These are phyloP conservation scores for Plodia interpunctella DNA, from an alignment of 1,140 invertebrate genomes.

Conservation along the genomic window DNA sequence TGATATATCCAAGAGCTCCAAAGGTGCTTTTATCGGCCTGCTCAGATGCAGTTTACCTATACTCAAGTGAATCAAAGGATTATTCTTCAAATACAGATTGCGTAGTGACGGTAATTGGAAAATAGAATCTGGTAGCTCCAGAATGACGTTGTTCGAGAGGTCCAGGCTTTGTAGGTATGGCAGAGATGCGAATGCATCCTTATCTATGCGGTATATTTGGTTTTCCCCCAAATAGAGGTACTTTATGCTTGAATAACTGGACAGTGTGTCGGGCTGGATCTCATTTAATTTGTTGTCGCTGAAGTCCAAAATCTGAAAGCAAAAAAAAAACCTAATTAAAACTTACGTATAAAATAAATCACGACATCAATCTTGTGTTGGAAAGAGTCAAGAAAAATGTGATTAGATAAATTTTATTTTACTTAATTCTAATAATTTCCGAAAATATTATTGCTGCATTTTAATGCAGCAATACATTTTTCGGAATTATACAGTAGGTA, in stretches of 20 bases:
- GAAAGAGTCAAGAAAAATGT: too few relatives aligned
- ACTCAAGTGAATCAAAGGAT: conserved; percentile 70
- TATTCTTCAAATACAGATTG: conserved; percentile 78
- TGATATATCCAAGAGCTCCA: conserved; percentile 77
- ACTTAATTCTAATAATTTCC: too few relatives aligned
- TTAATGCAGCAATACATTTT: too few relatives aligned
- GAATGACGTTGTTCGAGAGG: conserved; percentile 78
- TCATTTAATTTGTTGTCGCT: conserved; percentile 80
- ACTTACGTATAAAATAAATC: too few relatives aligned
- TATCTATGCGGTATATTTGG: conserved; percentile 78
- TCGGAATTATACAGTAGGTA: too few relatives aligned
- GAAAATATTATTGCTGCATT: too few relatives aligned
- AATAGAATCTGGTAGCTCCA: conserved; percentile 74
- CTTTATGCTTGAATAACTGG: conserved; percentile 76
- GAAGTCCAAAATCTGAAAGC: conserved; percentile 80
- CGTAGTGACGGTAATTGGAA: conserved; percentile 78
- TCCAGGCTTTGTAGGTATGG: conserved; percentile 77
- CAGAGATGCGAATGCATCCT: conserved; percentile 74
- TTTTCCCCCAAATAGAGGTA: conserved; percentile 80
- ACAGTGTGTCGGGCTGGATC: conserved; percentile 74
- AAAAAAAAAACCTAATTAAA: conserved; percentile 26
- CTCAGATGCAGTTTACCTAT: conserved; percentile 56
- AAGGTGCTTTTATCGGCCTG: conserved; percentile 75
- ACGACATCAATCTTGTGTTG: too few relatives aligned
- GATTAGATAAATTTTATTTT: too few relatives aligned